phyloP scores from a whole-genome alignment of 2,797 vertebrate species.

The Huso huso region DNA sequence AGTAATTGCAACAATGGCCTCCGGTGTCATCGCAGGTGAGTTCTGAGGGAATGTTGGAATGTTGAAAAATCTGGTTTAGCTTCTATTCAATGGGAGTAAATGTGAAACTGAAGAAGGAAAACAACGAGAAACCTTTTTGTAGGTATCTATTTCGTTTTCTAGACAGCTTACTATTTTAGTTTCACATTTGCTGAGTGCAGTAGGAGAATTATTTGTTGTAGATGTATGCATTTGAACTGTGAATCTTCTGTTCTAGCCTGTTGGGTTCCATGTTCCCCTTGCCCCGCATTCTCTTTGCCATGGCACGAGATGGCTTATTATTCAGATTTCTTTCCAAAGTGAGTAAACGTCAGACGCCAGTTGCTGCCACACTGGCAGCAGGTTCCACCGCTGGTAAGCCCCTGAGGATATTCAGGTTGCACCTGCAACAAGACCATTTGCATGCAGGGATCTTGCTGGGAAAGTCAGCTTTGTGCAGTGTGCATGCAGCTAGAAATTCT shows the following conservation, averaged over 20 bases:
- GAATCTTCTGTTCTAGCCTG: constrained; percentile 93
- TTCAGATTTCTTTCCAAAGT: constrained; percentile 99
- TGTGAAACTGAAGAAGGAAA: constrained; percentile 42
- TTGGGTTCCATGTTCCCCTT: constrained; percentile 99
- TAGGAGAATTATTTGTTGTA: no score
- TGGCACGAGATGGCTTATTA: constrained; percentile 98
- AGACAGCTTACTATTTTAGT: no score
- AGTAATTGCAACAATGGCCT: constrained; percentile 92
- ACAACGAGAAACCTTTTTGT: no score
- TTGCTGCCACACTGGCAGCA: constrained; percentile 93
- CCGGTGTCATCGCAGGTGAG: constrained; percentile 98
- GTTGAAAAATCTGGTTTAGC: constrained; percentile 37
- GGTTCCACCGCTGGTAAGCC: constrained; percentile 96
- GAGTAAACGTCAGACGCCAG: constrained; percentile 95
- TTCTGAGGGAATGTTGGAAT: constrained; percentile 44
- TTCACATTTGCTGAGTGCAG: no score
- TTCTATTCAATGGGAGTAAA: constrained; percentile 40
- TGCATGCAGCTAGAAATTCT: background rate
- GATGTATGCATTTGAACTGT: constrained; percentile 59
- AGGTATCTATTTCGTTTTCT: no score
- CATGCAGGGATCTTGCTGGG: background rate
- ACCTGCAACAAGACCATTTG: background rate
- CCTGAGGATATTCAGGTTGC: constrained; percentile 12
- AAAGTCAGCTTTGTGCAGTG: background rate
- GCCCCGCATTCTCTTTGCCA: constrained; percentile 98